These are phyloP conservation scores for Corythornis vintsioides DNA, from an alignment of 2,113 vertebrate species.

Conservation along the genomic window DNA sequence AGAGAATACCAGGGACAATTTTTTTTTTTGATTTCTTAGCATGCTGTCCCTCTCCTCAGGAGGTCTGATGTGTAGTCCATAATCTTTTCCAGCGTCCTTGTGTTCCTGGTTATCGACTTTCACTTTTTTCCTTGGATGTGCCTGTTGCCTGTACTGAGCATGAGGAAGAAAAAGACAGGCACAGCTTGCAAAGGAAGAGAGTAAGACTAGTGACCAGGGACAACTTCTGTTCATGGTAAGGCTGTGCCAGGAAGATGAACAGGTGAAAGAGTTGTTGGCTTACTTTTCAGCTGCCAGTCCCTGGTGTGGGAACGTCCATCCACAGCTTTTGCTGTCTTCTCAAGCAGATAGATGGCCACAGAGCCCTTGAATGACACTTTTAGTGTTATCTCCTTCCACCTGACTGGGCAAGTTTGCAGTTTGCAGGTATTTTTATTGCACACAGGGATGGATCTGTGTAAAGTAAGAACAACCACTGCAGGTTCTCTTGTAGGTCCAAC, in stretches of 20 bases:
- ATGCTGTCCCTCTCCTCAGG: not conserved
- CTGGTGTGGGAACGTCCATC: too few relatives aligned
- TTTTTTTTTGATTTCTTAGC: not conserved
- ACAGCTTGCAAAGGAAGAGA: not conserved
- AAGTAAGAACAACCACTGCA: not conserved
- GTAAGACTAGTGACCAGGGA: not conserved
- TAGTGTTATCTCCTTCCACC: not conserved
- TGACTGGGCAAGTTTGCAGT: not conserved
- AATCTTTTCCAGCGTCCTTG: not conserved
- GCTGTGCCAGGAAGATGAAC: not conserved
- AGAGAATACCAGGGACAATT: not conserved
- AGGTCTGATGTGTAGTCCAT: not conserved
- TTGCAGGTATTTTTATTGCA: not conserved
- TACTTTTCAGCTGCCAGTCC: not conserved
- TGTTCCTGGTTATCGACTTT: slow-evolving; percentile 25
- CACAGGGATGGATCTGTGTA: too few relatives aligned
- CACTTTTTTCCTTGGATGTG: not conserved
- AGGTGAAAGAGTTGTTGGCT: not conserved
- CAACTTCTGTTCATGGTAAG: not conserved
- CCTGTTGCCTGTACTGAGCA: not conserved
- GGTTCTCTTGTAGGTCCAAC: not conserved
- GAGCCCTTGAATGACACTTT: not conserved
- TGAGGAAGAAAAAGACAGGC: not conserved
- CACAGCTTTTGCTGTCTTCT: not conserved
- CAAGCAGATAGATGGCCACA: not conserved